These are phyloP conservation scores for Xenopus borealis DNA, from an alignment of 2,113 vertebrate species.

Conservation along the genomic window DNA sequence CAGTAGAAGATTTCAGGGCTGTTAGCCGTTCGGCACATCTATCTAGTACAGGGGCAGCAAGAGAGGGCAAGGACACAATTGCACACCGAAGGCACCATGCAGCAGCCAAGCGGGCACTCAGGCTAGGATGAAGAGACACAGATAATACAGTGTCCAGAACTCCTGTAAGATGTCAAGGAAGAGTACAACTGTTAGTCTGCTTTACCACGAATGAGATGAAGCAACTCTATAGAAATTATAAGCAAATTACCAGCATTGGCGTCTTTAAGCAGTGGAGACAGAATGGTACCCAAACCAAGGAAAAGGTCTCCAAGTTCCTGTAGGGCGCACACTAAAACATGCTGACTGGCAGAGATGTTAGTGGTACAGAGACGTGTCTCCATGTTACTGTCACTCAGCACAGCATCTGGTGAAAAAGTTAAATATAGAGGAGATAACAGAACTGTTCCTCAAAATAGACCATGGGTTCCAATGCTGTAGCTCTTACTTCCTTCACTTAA, in stretches of 20 bases:
- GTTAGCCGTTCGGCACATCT: conserved; percentile 78
- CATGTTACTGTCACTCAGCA: conserved; percentile 70
- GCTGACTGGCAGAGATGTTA: conserved; percentile 72
- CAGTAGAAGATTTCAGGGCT: conserved; percentile 76
- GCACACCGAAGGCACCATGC: conserved; percentile 88
- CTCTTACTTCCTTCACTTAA: no score
- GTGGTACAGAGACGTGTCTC: conserved; percentile 68
- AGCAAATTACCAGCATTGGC: conserved; percentile 70
- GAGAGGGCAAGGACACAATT: conserved; percentile 76
- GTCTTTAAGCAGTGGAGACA: conserved; percentile 81
- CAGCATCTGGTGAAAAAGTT: conserved; percentile 63
- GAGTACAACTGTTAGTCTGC: no score
- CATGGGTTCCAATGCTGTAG: no score
- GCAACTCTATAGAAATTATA: no score
- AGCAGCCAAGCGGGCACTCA: conserved; percentile 75
- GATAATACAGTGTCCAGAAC: conserved; percentile 80
- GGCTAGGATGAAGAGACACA: conserved; percentile 73
- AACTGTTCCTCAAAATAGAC: no score
- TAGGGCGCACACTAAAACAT: conserved; percentile 80
- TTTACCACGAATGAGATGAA: no score
- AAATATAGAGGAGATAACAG: not conserved
- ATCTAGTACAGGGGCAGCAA: conserved; percentile 74
- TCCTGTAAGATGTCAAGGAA: conserved; percentile 59
- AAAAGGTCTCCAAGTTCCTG: conserved; percentile 85
- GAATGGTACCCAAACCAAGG: conserved; percentile 75